Conservation (phyloP, 2,888 invertebrate genomes). For the Standfussiana lucernea region DNA sequence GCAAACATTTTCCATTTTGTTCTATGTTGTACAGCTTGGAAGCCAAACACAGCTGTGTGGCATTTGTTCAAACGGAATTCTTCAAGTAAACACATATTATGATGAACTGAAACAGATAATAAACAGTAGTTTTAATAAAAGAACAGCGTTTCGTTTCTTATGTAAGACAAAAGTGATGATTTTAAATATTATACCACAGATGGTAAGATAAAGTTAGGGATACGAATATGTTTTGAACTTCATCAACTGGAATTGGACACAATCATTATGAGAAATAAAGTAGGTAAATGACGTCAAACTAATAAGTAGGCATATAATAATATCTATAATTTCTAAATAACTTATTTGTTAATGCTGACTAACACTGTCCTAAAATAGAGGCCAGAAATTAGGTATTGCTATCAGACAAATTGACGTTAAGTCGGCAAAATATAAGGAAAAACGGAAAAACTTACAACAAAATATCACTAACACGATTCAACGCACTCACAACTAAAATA, state of each 20-base stretch:
- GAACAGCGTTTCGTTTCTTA: neutral
- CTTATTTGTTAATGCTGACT: neutral
- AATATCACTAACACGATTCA: conserved; percentile 49
- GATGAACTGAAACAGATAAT: conserved; percentile 49
- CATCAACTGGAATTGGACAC: neutral
- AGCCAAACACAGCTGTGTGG: conserved; percentile 42
- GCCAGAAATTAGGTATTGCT: neutral
- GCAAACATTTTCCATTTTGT: conserved; percentile 38
- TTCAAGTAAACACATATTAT: conserved; percentile 43
- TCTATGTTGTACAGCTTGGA: neutral
- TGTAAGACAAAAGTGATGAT: neutral
- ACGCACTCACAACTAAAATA: conserved; percentile 62
- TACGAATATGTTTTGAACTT: neutral
- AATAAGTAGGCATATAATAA: neutral
- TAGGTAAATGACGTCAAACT: neutral
- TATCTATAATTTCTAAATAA: neutral
- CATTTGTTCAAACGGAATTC: conserved; percentile 36
- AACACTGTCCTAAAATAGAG: neutral
- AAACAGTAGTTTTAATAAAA: conserved; percentile 29
- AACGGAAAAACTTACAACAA: conserved; percentile 26
- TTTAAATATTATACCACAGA: neutral
- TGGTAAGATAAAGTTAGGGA: neutral
- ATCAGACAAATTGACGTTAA: neutral
- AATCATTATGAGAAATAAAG: neutral
- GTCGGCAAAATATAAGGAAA: neutral